Evolutionary conservation across 1,140 invertebrate genomes (phyloP).

Genomic region (Cyphomyrmex costatus): DNA sequence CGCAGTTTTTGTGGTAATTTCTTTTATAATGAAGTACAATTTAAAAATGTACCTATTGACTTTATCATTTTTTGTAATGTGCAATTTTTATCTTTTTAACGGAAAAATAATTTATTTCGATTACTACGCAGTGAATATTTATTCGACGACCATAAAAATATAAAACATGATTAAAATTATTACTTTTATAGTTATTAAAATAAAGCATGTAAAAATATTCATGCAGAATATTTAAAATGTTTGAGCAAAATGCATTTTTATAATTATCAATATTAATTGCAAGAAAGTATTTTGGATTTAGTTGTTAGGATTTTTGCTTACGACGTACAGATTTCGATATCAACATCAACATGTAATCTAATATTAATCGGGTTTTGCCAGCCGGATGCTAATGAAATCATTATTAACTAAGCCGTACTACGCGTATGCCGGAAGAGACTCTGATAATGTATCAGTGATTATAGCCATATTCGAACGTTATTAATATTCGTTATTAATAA

Average conservation of each 20-base stretch:
- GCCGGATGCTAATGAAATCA: conserved; percentile 32
- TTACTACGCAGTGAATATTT: not conserved
- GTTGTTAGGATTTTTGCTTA: not conserved
- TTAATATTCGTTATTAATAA: conserved; percentile 48
- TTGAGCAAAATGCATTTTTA: not conserved
- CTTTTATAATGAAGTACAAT: not conserved
- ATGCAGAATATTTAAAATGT: not conserved
- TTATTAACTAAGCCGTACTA: conserved; percentile 53
- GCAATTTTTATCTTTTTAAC: not conserved
- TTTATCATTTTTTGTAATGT: not conserved
- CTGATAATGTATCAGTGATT: conserved; percentile 50
- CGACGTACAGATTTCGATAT: conserved; percentile 28
- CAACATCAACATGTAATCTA: conserved; percentile 52
- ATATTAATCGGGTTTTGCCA: conserved; percentile 55
- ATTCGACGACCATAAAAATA: not conserved
- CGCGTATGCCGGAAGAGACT: conserved; percentile 13
- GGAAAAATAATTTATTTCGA: conserved; percentile 1
- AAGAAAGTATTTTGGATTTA: conserved; percentile 8
- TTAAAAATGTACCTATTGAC: not conserved
- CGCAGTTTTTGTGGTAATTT: not conserved
- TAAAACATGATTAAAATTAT: not conserved
- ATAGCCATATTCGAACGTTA: conserved; percentile 1
- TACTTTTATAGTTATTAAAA: not conserved
- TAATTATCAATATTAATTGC: conserved; percentile 12
- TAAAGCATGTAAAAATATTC: not conserved